A percentile compares a stretch with the other conserved stretches of the same genome.
phyloP scores from a whole-genome alignment of 1,140 invertebrate species.

The Cotesia typhae region DNA sequence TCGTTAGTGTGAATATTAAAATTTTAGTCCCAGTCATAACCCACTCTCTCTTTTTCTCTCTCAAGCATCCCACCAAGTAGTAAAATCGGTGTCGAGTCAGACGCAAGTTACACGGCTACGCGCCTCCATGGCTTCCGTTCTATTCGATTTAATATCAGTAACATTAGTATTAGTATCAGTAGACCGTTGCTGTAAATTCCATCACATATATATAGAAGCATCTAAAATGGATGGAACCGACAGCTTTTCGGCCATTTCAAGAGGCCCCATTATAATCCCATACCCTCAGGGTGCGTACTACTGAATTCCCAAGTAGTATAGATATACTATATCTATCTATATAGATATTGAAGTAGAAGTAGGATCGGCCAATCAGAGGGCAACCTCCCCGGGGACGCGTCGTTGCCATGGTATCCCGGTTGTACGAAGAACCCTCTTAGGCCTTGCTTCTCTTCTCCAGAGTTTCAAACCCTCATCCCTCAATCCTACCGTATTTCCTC shows the following conservation, averaged over 20 bases:
- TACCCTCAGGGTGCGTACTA: no score
- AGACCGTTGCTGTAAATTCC: no score
- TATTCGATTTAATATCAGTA: no score
- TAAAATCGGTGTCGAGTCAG: slow-evolving; percentile 6
- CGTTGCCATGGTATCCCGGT: slow-evolving; percentile 65
- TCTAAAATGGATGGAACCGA: no score
- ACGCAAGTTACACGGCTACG: neutral
- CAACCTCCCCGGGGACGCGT: slow-evolving; percentile 62
- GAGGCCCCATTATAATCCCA: no score
- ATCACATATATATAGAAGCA: no score
- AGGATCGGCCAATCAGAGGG: slow-evolving; percentile 65
- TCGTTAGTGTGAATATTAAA: neutral
- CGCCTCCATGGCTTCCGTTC: no score
- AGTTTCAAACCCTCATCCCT: slow-evolving; percentile 38
- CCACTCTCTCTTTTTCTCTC: neutral
- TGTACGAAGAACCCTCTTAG: slow-evolving; percentile 57
- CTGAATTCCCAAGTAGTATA: no score
- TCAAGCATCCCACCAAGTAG: neutral
- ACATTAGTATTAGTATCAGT: no score
- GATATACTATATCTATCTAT: no score
- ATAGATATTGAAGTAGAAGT: slow-evolving; percentile 57
- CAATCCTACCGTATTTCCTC: neutral
- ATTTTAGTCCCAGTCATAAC: neutral
- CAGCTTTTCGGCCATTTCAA: no score
- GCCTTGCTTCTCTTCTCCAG: slow-evolving; percentile 55